phyloP scores from a whole-genome alignment of 2,113 vertebrate species.

The Perognathus longimembris region DNA sequence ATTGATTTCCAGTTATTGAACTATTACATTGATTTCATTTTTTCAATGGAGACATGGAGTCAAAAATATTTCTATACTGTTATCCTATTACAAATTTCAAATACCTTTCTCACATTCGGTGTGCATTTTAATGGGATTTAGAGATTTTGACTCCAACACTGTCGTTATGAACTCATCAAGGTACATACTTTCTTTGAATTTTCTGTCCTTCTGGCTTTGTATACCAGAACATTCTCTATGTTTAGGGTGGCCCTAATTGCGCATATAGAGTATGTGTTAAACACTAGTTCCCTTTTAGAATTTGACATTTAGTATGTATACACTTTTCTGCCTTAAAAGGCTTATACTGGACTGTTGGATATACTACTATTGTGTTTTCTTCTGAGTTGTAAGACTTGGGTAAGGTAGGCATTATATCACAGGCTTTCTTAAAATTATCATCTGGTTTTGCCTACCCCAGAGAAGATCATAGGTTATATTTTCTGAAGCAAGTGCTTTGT shows the following conservation, averaged over 20 bases:
- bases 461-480: not conserved
- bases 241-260: not conserved
- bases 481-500: not conserved
- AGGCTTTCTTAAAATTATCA: conserved; percentile 21
- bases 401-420: not conserved
- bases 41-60: not conserved
- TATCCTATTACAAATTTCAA: not conserved
- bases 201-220: not conserved
- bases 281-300: not conserved
- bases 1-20: not conserved
- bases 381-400: not conserved
- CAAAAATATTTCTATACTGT: not conserved
- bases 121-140: not conserved
- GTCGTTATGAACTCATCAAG: not conserved
- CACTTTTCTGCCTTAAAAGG: not conserved
- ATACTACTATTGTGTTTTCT: not conserved
- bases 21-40: conserved; percentile 10
- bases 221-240: not conserved
- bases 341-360: not conserved
- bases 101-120: not conserved
- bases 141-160: not conserved
- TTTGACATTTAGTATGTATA: not conserved
- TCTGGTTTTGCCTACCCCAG: conserved; percentile 5
- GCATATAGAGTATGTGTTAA: not conserved
- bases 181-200: not conserved